Conservation (phyloP, 2,797 vertebrate genomes). For the Linurgus olivaceus region DNA sequence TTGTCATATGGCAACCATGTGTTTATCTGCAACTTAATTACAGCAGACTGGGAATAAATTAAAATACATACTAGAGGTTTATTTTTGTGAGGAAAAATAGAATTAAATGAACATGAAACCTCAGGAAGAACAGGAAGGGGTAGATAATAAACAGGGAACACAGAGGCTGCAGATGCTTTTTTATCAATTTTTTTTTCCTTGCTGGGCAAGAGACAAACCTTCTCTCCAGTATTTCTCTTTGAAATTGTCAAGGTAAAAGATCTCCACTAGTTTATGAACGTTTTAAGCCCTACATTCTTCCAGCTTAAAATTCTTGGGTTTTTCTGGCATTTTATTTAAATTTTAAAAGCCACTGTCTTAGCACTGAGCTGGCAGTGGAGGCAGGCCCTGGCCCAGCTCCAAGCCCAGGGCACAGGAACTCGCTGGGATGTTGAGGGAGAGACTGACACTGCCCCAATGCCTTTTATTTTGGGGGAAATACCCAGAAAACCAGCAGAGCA, state of each 20-base stretch:
- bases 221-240: not conserved
- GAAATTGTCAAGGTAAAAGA: not conserved
- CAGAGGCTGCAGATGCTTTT: not conserved
- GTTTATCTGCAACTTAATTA: constrained; percentile 6
- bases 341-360: not conserved
- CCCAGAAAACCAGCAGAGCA: not conserved
- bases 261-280: not conserved
- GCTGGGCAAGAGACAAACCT: not conserved
- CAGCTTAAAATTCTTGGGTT: not conserved
- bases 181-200: not conserved
- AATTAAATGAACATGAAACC: not conserved
- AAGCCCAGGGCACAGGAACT: not conserved
- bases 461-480: not conserved
- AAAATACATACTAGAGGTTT: not conserved
- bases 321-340: not conserved
- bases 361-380: not conserved
- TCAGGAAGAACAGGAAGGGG: not conserved
- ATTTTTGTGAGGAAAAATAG: not conserved
- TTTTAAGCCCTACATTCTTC: not conserved
- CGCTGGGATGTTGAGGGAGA: not conserved
- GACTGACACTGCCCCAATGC: not conserved
- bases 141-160: not conserved
- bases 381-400: not conserved
- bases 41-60: not conserved
- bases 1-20: not conserved